Evolutionary conservation across 2,113 vertebrate genomes (phyloP).

Genomic region (Oreochromis spilurus): DNA sequence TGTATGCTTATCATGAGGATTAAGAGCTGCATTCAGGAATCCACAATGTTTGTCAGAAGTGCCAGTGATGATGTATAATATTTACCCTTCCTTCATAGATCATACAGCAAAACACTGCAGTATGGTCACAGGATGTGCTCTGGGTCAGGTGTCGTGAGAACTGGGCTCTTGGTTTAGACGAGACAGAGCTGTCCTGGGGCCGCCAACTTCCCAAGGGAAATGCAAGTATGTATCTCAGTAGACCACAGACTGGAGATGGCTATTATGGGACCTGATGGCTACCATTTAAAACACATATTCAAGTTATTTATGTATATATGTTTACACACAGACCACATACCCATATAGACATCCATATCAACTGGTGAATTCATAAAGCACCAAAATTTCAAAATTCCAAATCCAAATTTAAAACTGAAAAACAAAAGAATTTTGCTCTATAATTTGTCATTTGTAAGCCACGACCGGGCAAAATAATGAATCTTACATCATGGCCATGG

Average conservation of each 20-base stretch:
- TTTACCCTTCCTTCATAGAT: background rate
- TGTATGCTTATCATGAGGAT: background rate
- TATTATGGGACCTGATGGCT: constrained; percentile 41
- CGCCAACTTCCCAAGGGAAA: constrained; percentile 14
- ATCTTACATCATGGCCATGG: background rate
- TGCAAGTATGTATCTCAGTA: constrained; percentile 32
- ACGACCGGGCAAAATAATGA: rapidly evolving
- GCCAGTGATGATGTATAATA: background rate
- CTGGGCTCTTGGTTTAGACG: constrained; percentile 26
- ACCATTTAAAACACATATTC: background rate
- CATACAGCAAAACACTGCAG: background rate
- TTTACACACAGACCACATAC: background rate
- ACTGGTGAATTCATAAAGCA: background rate
- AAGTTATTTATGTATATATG: background rate
- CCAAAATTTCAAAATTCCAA: background rate
- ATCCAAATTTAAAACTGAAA: background rate
- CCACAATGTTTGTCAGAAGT: background rate
- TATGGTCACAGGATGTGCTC: constrained; percentile 42
- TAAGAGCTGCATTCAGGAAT: background rate
- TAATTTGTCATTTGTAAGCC: background rate
- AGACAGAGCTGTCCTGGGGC: constrained; percentile 28
- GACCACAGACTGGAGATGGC: background rate
- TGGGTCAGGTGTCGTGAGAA: constrained; percentile 55
- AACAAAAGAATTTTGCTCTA: background rate
- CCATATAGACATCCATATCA: background rate